Percentiles rank a stretch among this genome's conserved stretches.
Evolutionary conservation across 2,888 invertebrate genomes (phyloP).

Genomic region (Parnassius mnemosyne): DNA sequence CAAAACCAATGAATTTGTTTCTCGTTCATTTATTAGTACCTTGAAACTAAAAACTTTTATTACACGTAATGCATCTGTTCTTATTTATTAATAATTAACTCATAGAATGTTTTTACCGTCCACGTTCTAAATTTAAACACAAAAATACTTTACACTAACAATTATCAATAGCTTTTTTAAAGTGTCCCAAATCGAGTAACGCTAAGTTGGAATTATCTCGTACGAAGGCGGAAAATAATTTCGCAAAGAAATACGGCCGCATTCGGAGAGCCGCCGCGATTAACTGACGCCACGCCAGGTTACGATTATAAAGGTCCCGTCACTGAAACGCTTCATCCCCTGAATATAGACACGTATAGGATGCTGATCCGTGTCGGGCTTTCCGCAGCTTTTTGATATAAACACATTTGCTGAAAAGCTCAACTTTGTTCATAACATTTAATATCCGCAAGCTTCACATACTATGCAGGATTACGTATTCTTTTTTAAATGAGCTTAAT

Average conservation of each 20-base stretch:
- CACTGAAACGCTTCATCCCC: conserved; percentile 13
- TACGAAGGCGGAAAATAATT: background rate
- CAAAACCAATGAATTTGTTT: too few species aligned
- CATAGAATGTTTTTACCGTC: too few species aligned
- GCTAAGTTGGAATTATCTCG: background rate
- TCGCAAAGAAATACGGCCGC: conserved; percentile 6
- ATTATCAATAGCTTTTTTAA: too few species aligned
- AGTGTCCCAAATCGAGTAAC: background rate
- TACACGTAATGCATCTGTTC: too few species aligned
- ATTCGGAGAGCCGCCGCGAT: conserved; percentile 4
- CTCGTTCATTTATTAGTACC: too few species aligned
- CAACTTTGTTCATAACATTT: background rate
- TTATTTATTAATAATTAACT: too few species aligned
- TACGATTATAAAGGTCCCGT: background rate
- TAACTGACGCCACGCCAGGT: conserved; percentile 21
- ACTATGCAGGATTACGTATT: too few species aligned
- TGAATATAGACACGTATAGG: conserved; percentile 6
- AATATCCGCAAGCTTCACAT: background rate
- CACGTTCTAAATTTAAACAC: too few species aligned
- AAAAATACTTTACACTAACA: too few species aligned
- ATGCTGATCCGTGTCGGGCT: background rate
- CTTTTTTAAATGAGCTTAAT: too few species aligned
- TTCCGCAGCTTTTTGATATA: conserved; percentile 1
- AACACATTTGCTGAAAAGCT: background rate
- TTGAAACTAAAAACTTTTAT: too few species aligned